Evolutionary conservation across 2,797 vertebrate species (phyloP), one percentile per base, ranked within the genome.

Genomic region (Aplochiton taeniatus): DNA sequence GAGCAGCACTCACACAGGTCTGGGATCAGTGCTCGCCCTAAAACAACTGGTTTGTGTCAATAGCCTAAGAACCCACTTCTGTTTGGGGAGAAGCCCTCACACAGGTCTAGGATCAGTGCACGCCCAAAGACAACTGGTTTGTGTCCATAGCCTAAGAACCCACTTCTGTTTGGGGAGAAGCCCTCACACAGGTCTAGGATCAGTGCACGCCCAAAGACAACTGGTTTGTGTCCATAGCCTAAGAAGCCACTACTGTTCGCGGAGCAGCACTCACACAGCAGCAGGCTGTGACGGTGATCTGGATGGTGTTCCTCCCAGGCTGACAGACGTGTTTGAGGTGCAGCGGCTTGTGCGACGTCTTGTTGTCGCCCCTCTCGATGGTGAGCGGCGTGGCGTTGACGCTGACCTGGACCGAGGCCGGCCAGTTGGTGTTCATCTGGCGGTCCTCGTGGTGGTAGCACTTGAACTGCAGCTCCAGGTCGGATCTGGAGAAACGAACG

Each of bases 391-490:
- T 99, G 83, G 98, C 98, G 1, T 98, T 99, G 83, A 98, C 98
- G 69, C 98, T 99, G 94, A 99, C 98, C 91, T 99, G 98, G 80
- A 99, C 98, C 0, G 98, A 99, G 11, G 98, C 98, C 0, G 98
- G 98, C 98, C 98, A 99, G 91, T 99, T 99, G 78, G 98, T 99
- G 92, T 99, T 99, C 97, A 98, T 98, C 90, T 99, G 98, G 74
- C 98, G 90, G 89, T 99, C 98, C 90, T 99, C 98, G 0, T 99
- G 98, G 84, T 99, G 98, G 87, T 99, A 99, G 90, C 98, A 99
- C 81, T 99, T 99, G 83, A 99, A 99, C 89, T 99, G 98, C 65
- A 99, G 93, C 84, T 99, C 98, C 77, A 99, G 90, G 87, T 99
- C 98, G 59, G 98, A 99, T 90, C 98, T 99, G 73, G 61, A 66